A percentile compares a stretch with the other conserved stretches of the same genome.
These are phyloP conservation scores for Penelope pileata DNA, from an alignment of 2,113 vertebrate species.

Conservation along the genomic window DNA sequence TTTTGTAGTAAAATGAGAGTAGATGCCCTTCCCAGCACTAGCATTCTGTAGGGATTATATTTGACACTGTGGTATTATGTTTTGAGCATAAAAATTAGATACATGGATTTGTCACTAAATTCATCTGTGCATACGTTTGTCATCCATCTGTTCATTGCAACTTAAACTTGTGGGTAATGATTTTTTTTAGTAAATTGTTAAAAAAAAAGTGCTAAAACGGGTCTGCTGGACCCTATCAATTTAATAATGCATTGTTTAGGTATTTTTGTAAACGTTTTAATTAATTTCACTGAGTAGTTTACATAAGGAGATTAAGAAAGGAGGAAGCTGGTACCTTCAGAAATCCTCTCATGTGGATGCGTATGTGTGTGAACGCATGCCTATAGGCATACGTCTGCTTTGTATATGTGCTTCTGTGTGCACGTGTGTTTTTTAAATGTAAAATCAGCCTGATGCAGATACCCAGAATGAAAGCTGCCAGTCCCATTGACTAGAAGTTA, in stretches of 20 bases:
- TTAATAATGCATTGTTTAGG: slow-evolving; percentile 55
- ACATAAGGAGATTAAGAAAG: not conserved
- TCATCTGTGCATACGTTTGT: slow-evolving; percentile 70
- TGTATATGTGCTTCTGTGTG: not conserved
- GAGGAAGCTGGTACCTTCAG: not conserved
- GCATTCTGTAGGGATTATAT: slow-evolving; percentile 51
- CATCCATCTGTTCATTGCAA: slow-evolving; percentile 72
- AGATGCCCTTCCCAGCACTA: slow-evolving; percentile 17
- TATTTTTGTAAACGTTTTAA: slow-evolving; percentile 38
- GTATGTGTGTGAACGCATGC: not conserved
- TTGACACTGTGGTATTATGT: slow-evolving; percentile 67
- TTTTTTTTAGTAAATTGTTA: slow-evolving; percentile 57
- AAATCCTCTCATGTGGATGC: not conserved
- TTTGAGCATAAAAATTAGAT: slow-evolving; percentile 69
- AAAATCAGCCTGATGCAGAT: not conserved
- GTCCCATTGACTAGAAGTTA: not conserved
- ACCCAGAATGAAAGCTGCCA: not conserved
- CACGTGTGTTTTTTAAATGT: not conserved
- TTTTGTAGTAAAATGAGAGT: slow-evolving; percentile 38
- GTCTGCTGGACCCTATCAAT: slow-evolving; percentile 37
- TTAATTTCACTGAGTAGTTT: not conserved
- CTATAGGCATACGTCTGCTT: not conserved
- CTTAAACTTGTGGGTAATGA: slow-evolving; percentile 48
- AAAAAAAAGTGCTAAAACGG: slow-evolving; percentile 44
- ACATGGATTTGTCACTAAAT: slow-evolving; percentile 70